Percentiles rank a stretch among this genome's conserved stretches.
phyloP scores from a whole-genome alignment of 2,797 vertebrate genomes.

The Natrix natrix region DNA sequence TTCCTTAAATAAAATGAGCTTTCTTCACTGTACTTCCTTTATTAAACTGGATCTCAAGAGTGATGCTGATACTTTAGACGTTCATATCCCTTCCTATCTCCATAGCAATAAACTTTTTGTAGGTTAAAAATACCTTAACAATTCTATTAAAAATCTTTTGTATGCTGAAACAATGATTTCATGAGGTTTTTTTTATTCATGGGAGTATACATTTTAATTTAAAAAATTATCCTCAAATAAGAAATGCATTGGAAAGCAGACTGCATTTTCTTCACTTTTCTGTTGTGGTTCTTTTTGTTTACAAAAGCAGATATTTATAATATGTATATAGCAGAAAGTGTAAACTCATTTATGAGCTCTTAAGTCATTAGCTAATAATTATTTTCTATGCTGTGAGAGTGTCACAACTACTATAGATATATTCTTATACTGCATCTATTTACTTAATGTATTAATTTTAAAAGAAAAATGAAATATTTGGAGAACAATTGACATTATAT shows the following conservation, averaged over 20 bases:
- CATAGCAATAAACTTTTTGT: background rate
- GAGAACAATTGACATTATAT: background rate
- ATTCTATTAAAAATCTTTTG: background rate
- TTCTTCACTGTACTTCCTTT: background rate
- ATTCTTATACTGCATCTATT: slow-evolving; percentile 8
- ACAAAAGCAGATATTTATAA: slow-evolving; percentile 36
- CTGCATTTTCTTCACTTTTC: slow-evolving; percentile 40
- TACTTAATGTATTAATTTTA: background rate
- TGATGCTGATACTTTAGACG: background rate
- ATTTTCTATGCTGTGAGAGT: slow-evolving; percentile 60
- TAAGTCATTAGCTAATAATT: slow-evolving; percentile 70
- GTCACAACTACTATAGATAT: slow-evolving; percentile 52
- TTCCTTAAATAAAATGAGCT: slow-evolving; percentile 1
- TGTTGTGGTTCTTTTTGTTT: slow-evolving; percentile 58
- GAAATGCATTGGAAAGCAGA: slow-evolving; percentile 33
- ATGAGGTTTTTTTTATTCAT: background rate
- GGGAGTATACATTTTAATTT: background rate
- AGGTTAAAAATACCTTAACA: background rate
- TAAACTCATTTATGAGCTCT: slow-evolving; percentile 63
- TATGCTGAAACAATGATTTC: slow-evolving; percentile 21
- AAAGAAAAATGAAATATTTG: background rate
- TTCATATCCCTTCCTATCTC: background rate
- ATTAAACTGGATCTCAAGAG: background rate
- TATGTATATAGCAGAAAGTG: slow-evolving; percentile 64
- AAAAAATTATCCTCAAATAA: background rate